Evolutionary conservation across 2,113 vertebrate species (phyloP), one percentile per base, ranked within the genome.

Genomic region (Leucopsar rothschildi): DNA sequence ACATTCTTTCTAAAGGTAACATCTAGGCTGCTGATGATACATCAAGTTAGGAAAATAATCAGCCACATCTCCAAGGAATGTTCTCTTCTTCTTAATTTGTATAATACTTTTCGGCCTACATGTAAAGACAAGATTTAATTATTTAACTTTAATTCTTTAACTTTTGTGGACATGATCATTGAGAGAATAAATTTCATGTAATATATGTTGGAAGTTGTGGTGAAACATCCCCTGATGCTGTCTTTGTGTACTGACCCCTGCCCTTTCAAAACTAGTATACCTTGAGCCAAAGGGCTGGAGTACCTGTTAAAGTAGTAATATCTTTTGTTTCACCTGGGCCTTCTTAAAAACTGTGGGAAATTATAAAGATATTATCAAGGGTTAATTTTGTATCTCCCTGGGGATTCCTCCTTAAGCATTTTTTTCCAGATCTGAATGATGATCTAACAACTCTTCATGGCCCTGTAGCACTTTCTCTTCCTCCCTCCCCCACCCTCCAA

Each of bases 1-100:
- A 76, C 96, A 82, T 95, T 94, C 90, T 82, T 95, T 93, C 63
- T 87, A 80, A 76, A 31, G 70, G 88, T 69, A 79, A 35, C 61
- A 94, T 95, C 75, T 65, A 88, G 70, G 37, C 29, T 90, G n/a
- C 35, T 57, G 78, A 0, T 90, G 92, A 90, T 89, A 57, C 57
- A 50, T 61, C 0, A 4, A 13, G 31, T 82, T 92, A 88, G 75
- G 78, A 94, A 93, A 88, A 94, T 85, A 90, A 93, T 60, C 93
- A 85, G 59, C 79, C 39, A 23, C 55, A 80, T 88, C 66, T 87
- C 82, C 57, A 79, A 79, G n/a, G 40, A 93, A 82, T 21, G 19
- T 79, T 92, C 49, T 15, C 53, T 89, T 77, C 52, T 88, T 76
- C 65, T 79, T 60, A 31, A 37, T 90, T 89, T 93, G 63, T 83